Percentiles rank a stretch among this genome's conserved stretches.
phyloP scores from a whole-genome alignment of 2,797 vertebrate species.

The Galagoides demidoff region DNA sequence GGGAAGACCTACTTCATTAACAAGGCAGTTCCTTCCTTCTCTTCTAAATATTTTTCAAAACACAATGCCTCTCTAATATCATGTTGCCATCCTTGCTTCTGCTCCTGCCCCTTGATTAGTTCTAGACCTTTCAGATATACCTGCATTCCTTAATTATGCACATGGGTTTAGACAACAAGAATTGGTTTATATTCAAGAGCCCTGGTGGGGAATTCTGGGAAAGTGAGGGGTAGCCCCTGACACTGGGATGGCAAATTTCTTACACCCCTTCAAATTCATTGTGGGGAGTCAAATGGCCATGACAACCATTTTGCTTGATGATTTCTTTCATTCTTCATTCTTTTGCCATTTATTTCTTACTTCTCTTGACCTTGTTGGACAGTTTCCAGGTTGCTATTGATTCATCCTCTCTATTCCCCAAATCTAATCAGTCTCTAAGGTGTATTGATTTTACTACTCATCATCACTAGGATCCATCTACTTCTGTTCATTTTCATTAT shows the following conservation, averaged over 20 bases:
- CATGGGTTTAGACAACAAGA: not conserved
- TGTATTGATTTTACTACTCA: not conserved
- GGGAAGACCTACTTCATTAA: slow-evolving; percentile 12
- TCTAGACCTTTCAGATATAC: not conserved
- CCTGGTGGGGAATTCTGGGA: not conserved
- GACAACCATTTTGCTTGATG: not conserved
- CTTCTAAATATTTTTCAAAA: slow-evolving; percentile 5
- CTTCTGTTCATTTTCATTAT: slow-evolving; percentile 1
- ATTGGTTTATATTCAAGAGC: not conserved
- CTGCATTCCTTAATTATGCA: slow-evolving; percentile 11
- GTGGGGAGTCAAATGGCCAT: not conserved
- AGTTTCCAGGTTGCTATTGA: not conserved
- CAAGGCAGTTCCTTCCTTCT: not conserved
- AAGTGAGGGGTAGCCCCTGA: not conserved
- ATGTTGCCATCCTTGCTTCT: not conserved
- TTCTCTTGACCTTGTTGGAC: not conserved
- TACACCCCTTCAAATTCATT: not conserved
- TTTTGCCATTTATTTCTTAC: slow-evolving; percentile 4
- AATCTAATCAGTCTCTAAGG: not conserved
- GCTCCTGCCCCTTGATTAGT: not conserved
- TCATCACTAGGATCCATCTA: not conserved
- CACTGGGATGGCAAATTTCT: not conserved
- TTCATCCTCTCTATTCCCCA: not conserved
- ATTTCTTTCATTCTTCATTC: slow-evolving; percentile 44
- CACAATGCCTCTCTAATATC: slow-evolving; percentile 20